Evolutionary conservation across 2,888 invertebrate genomes (phyloP), one percentile per base, ranked within the genome.

Genomic region (Cheilosia pagana): DNA sequence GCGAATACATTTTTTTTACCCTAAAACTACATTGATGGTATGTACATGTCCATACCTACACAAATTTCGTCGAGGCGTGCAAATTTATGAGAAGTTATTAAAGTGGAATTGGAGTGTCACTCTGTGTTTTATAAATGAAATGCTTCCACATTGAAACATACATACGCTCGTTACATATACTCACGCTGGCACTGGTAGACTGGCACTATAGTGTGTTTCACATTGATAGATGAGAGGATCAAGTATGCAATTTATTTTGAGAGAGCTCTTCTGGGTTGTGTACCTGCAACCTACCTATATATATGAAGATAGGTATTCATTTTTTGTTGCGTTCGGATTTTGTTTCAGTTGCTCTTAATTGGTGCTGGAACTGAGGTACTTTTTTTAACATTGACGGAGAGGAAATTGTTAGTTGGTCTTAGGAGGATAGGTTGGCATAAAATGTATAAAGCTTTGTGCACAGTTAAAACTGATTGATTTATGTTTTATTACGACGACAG

Each of bases 151-250:
- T 10, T 45, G 16, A 72, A 16, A 57, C 10, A 53, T 16, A 48
- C n/a, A 31, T 60, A 59, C 8, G 19, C 39, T 48, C 31, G 19
- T 23, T n/a, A 28, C 23, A 39, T 10, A 21, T n/a, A 4, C 21
- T 19, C 25, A 25, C 16, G 5, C 4, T 57, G 14, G 8, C 16
- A 45, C 43, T 45, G 39, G 53, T 21, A 63, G 14, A 45, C 43
- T 45, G 39, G 53, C 28, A 63, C 63, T 57, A 62, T 55, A 65
- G 52, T 35, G 59, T 53, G 25, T 63, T 60, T 77, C 19, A 39
- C 39, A 77, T 72, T 82, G 81, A 82, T 77, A 71, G 67, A 82
- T 82, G 81, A 77, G 77, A 65, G 76, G 77, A 77, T 82, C 81
- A 82, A 77, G 77, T 65, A 71, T 67, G 77, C 65, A 77, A 82